A percentile compares a stretch with the other conserved stretches of the same genome.
Evolutionary conservation across 2,888 invertebrate species (phyloP).

Genomic region (Cantharis rustica): DNA sequence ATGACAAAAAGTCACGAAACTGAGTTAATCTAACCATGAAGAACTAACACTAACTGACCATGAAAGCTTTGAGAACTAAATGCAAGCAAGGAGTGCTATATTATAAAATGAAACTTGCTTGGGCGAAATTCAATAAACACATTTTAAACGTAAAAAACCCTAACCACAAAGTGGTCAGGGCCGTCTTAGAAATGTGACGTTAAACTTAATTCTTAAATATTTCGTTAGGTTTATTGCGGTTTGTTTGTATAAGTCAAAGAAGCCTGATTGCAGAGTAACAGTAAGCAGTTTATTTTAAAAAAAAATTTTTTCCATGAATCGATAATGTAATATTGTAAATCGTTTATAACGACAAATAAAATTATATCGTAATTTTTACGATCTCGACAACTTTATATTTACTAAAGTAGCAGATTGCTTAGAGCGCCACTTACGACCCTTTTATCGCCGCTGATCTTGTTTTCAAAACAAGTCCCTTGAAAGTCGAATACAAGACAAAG

Average conservation of each 20-base stretch:
- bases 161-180: no score
- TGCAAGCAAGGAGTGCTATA: no score
- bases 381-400: conserved; percentile 20
- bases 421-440: conserved; percentile 18
- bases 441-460: conserved; percentile 31
- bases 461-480: conserved; percentile 27
- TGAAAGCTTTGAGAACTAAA: no score
- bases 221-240: no score
- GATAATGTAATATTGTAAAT: not conserved
- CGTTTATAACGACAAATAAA: conserved; percentile 5
- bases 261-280: not conserved
- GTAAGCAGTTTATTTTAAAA: not conserved
- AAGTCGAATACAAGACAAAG: conserved; percentile 41
- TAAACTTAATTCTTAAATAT: no score
- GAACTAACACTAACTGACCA: no score
- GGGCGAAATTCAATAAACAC: no score
- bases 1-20: no score
- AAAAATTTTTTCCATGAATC: not conserved
- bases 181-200: no score
- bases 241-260: not conserved
- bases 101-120: no score
- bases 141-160: no score
- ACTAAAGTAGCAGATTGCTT: conserved; percentile 21
- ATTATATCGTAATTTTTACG: conserved; percentile 7
- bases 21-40: no score